These are phyloP conservation scores for Azemiops feae DNA, from an alignment of 2,113 vertebrate genomes.

Conservation along the genomic window DNA sequence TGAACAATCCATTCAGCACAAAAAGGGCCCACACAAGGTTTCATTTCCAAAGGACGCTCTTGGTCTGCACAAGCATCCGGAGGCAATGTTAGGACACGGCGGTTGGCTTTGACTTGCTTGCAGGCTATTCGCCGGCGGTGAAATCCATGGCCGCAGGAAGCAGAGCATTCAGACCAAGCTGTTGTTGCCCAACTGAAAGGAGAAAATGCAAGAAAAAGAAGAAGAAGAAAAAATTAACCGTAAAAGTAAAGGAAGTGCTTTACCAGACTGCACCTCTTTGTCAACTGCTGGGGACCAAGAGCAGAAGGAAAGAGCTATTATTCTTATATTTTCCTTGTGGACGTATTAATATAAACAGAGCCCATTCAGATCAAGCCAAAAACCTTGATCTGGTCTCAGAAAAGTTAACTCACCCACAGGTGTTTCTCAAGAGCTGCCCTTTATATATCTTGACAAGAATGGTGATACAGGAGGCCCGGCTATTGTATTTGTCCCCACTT, in stretches of 20 bases:
- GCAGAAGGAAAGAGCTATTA: background rate
- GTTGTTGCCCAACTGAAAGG: constrained; percentile 75
- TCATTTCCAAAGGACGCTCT: constrained; percentile 61
- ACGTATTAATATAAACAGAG: background rate
- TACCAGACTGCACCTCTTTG: background rate
- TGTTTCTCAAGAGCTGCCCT: background rate
- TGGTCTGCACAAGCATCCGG: constrained; percentile 48
- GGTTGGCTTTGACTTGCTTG: constrained; percentile 61
- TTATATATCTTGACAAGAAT: background rate
- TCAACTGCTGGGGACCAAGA: background rate
- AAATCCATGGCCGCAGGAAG: constrained; percentile 76
- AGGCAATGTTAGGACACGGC: constrained; percentile 45
- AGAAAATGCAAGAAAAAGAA: background rate
- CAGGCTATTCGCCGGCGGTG: constrained; percentile 74
- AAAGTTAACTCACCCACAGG: background rate
- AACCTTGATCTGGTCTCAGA: background rate
- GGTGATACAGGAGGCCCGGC: background rate
- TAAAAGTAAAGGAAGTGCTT: accelerated
- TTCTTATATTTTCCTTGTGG: background rate
- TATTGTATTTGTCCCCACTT: background rate
- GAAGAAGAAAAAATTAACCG: background rate
- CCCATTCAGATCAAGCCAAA: background rate
- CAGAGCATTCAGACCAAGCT: constrained; percentile 81
- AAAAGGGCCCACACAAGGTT: constrained; percentile 61
- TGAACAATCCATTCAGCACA: constrained; percentile 64